These are phyloP conservation scores for Styela clava DNA, from an alignment of 23 tunicate species.

Conservation along the genomic window DNA sequence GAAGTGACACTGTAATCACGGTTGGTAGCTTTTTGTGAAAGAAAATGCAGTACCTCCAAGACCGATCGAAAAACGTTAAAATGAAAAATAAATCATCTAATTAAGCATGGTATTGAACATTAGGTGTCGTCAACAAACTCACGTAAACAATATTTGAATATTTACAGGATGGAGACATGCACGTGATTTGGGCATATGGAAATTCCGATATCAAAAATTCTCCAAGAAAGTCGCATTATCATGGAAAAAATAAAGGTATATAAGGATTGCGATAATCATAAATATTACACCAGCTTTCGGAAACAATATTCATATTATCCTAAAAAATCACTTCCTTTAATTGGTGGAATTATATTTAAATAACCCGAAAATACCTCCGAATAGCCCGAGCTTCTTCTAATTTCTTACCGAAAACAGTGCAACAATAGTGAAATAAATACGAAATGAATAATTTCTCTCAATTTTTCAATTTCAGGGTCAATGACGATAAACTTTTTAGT, in stretches of 20 bases:
- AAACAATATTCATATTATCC: too few species aligned
- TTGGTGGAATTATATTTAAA: too few species aligned
- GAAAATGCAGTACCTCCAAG: neutral
- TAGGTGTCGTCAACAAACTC: neutral
- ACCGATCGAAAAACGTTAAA: neutral
- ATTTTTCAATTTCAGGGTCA: neutral
- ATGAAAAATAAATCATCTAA: neutral
- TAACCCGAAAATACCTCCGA: too few species aligned
- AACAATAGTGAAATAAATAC: too few species aligned
- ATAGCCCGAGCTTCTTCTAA: too few species aligned
- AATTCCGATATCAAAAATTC: neutral
- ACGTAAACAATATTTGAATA: too few species aligned
- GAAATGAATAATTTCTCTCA: neutral
- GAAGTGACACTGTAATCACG: constrained; percentile 9
- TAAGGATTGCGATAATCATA: too few species aligned
- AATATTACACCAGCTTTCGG: too few species aligned
- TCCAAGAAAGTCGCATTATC: constrained; percentile 16
- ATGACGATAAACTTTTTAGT: neutral
- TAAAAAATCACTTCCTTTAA: too few species aligned
- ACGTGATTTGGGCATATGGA: constrained; percentile 22
- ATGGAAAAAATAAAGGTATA: neutral
- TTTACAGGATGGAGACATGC: constrained; percentile 1
- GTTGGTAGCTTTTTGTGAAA: neutral
- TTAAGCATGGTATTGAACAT: neutral
- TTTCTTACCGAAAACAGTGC: too few species aligned